phyloP scores from a whole-genome alignment of 2,797 vertebrate species.

The Characodon lateralis region DNA sequence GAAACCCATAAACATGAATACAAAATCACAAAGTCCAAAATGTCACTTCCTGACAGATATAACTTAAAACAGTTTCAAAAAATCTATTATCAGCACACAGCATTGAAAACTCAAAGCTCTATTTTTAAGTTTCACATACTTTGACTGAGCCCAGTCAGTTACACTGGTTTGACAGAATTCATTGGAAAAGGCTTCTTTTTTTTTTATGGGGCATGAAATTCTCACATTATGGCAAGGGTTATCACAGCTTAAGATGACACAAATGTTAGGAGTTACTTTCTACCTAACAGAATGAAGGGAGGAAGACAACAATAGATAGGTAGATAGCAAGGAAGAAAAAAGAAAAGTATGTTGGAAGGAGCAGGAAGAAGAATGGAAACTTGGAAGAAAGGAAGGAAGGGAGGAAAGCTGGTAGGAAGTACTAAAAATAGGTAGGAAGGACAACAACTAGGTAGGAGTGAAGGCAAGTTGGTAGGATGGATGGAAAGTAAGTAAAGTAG shows the following conservation, averaged over 20 bases:
- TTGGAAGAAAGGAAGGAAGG: not conserved
- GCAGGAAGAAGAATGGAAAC: too few relatives aligned
- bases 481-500: not conserved
- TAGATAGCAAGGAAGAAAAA: not conserved
- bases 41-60: too few relatives aligned
- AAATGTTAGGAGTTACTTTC: not conserved
- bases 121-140: constrained; percentile 3
- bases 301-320: not conserved
- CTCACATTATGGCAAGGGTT: not conserved
- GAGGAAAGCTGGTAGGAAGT: not conserved
- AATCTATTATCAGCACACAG: not conserved
- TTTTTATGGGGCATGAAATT: not conserved
- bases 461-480: not conserved
- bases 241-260: constrained; percentile 3
- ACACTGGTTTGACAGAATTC: not conserved
- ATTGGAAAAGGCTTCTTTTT: not conserved
- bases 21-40: too few relatives aligned
- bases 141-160: constrained; percentile 1
- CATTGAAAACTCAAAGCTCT: not conserved
- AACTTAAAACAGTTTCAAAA: not conserved
- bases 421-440: not conserved
- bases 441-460: not conserved
- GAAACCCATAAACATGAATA: too few relatives aligned
- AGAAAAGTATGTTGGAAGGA: too few relatives aligned
- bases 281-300: not conserved